Percentiles rank a stretch among this genome's conserved stretches.
phyloP scores from a whole-genome alignment of 2,888 invertebrate species.

The Pimpla rufipes region DNA sequence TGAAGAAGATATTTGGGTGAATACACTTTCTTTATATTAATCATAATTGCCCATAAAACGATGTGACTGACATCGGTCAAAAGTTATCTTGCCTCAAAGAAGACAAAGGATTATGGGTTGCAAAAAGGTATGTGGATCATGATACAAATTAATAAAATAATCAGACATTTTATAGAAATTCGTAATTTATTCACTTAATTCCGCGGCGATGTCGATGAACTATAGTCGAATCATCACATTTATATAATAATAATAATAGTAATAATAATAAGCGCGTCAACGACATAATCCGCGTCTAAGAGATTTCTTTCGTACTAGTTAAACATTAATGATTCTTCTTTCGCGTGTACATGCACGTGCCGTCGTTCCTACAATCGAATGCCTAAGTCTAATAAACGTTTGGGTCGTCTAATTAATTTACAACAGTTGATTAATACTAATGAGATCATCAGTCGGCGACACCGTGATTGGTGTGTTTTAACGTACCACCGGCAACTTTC shows the following conservation, averaged over 20 bases:
- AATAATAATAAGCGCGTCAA: slow-evolving; percentile 26
- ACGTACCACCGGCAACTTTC: slow-evolving; percentile 65
- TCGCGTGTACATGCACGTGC: slow-evolving; percentile 26
- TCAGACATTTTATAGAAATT: slow-evolving; percentile 34
- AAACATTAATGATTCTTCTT: not conserved
- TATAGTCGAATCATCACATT: slow-evolving; percentile 17
- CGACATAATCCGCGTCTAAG: slow-evolving; percentile 27
- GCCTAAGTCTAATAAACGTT: slow-evolving; percentile 36
- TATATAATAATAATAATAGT: slow-evolving; percentile 31
- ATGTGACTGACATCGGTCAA: not conserved
- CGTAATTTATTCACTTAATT: slow-evolving; percentile 32
- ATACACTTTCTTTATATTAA: not conserved
- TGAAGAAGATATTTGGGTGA: too few relatives aligned
- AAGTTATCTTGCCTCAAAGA: not conserved
- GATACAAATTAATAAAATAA: not conserved
- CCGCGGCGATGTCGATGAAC: slow-evolving; percentile 26
- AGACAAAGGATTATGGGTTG: not conserved
- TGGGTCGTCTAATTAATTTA: slow-evolving; percentile 41
- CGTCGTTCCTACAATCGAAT: slow-evolving; percentile 25
- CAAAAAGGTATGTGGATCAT: not conserved
- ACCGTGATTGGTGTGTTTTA: slow-evolving; percentile 25
- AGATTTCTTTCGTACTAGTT: slow-evolving; percentile 29
- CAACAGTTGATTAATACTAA: slow-evolving; percentile 78
- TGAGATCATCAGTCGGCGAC: slow-evolving; percentile 81
- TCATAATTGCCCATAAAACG: not conserved